phyloP scores from a whole-genome alignment of 2,888 invertebrate genomes.

The Tenthredo livida region DNA sequence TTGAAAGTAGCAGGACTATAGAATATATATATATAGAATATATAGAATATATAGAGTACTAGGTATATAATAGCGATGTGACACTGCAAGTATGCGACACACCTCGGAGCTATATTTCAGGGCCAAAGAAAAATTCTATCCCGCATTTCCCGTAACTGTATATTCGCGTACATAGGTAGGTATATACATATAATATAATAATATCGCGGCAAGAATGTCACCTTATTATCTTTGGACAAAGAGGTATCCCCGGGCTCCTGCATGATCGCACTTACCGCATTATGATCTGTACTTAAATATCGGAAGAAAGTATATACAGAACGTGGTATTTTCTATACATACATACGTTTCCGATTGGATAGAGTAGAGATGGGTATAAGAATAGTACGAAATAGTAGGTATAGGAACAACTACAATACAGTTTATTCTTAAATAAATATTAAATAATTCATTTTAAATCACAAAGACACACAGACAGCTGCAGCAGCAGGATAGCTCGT shows the following conservation, averaged over 20 bases:
- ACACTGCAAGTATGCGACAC: constrained; percentile 19
- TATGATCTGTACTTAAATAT: not conserved
- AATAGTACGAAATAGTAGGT: not conserved
- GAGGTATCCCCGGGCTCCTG: not conserved
- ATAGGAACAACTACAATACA: constrained; percentile 34
- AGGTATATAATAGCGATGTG: not conserved
- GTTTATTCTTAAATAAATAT: constrained; percentile 41
- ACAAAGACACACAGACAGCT: not conserved
- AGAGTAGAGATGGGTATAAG: not conserved
- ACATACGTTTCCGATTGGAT: not conserved
- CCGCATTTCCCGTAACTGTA: constrained; percentile 2
- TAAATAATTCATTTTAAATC: constrained; percentile 36
- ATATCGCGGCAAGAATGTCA: not conserved
- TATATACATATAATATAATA: not conserved
- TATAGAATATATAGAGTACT: not conserved
- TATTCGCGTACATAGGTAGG: not conserved
- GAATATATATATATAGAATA: not conserved
- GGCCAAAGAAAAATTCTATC: constrained; percentile 29
- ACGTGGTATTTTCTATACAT: not conserved
- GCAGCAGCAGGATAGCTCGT: not conserved
- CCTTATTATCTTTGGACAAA: not conserved
- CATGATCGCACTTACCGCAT: not conserved
- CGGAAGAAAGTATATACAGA: not conserved
- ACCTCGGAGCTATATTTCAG: not conserved
- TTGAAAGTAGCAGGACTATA: not conserved